Base-by-base conservation (phyloP, 2,113 vertebrate genomes). In the Sapayoa aenigma region DNA sequence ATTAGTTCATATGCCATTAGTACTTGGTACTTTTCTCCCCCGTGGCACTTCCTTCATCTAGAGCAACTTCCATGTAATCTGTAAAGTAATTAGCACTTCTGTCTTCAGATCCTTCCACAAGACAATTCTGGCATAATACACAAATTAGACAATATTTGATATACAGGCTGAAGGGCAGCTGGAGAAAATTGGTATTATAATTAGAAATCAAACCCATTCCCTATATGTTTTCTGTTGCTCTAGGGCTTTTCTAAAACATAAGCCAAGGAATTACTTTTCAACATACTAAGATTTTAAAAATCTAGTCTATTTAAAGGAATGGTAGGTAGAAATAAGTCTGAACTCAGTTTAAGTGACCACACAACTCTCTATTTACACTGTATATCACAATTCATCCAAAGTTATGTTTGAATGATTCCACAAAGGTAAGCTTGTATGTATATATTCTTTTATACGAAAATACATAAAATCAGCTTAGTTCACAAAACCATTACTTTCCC, bases 181-280 rank as follows among this genome's bases (percentile, higher is more conserved):
- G 21, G 68, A 95, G 91, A 85, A 97, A 95, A 95, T 90, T 95
- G 75, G 37, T 93, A 95, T 91, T 95, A 94, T 95, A 95, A 97
- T 96, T 93, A 95, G 91, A 94, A 95, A 89, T 79, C 81, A 91
- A 93, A 84, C 14, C 33, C 55, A 83, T 76, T 95, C 93, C 89
- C 87, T 76, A 0, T 44, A 91, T 73, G 42, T 77, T 80, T 95
- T 62, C 63, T 63, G 25, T 85, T 88, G 95, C 94, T 94, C 8
- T 37, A 90, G 78, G 94, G 90, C 78, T 85, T 80, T 89, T 82
- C 49, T 68, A 69, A 91, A 87, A 79, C 44, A 8, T 16, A 44
- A 91, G 59, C 9, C 59, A 88, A 85, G 49, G 67, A 95, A 69
- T 42, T 80, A 71, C 67, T 79, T 94, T 85, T 76, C 63, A 74